Evolutionary conservation across 2,888 invertebrate genomes (phyloP), one percentile per base, ranked within the genome.

Genomic region (Blastobasis lacticolella): DNA sequence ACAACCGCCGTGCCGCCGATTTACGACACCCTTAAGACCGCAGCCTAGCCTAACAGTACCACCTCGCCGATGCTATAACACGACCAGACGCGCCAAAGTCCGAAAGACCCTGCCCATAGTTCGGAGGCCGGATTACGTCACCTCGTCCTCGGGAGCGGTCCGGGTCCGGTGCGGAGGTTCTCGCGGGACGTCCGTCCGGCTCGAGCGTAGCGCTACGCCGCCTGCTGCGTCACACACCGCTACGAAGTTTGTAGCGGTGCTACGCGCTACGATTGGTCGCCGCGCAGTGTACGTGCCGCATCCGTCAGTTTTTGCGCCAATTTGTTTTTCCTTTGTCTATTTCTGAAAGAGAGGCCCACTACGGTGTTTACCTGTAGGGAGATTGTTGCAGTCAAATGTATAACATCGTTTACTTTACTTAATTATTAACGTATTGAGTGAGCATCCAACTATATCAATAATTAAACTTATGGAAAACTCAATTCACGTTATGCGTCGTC

Each of bases 231-330:
- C 81, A 78, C 64, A 68, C 71, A 57, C 61, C 67, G 78, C 82
- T 81, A 79, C 82, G 79, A 72, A 74, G 64, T 71, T 77, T 81
- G 84, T 85, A 85, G 85, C 71, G 73, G 71, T 72, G 49, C 81
- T 80, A 80, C 81, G 53, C 56, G 74, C 78, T 75, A 73, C 76
- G 78, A 79, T 78, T 78, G 77, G 74, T 61, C 65, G 62, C 61
- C 64, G 65, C 69, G 58, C 66, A 67, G 65, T 23, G 23, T 23
- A 23, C 61, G 63, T 69, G 53, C 51, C 52, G 55, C 41, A 45
- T 47, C 53, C 42, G 45, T 44, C 38, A n/a, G 36, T 69, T 62
- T 62, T 64, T 62, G 58, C 62, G 58, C 49, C 57, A 60, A 59
- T 69, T 69, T 70, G 62, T 71, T 64, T 68, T 69, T 69, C 66